These are phyloP conservation scores for Platypus cylindrus DNA, from an alignment of 2,888 invertebrate species.

Conservation along the genomic window DNA sequence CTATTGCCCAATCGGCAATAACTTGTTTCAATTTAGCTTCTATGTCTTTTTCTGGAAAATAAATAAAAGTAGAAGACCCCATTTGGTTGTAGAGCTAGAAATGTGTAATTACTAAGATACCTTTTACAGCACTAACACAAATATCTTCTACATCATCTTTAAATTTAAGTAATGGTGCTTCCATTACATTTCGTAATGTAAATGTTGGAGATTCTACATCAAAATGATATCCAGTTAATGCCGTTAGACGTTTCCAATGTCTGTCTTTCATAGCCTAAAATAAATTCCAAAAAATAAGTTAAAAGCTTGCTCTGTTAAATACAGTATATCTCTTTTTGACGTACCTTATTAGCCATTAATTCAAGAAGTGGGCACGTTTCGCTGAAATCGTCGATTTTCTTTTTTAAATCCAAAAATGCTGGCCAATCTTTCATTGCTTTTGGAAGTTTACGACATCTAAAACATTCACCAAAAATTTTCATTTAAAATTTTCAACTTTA, in stretches of 20 bases:
- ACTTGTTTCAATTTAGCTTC: conserved; percentile 76
- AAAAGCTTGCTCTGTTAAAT: not conserved
- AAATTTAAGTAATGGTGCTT: conserved; percentile 66
- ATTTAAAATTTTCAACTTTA: conserved; percentile 3
- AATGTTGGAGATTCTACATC: conserved; percentile 72
- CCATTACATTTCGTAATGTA: conserved; percentile 67
- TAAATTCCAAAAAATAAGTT: not conserved
- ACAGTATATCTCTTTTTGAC: not conserved
- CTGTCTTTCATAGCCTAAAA: conserved; percentile 44
- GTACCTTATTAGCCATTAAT: conserved; percentile 70
- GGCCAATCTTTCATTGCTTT: conserved; percentile 81
- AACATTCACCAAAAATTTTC: conserved; percentile 7
- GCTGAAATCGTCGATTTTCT: conserved; percentile 83
- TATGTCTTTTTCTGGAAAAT: conserved; percentile 67
- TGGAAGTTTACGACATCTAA: conserved; percentile 69
- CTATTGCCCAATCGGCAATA: conserved; percentile 64
- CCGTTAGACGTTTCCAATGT: conserved; percentile 41
- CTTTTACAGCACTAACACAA: conserved; percentile 75
- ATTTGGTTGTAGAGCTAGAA: not conserved
- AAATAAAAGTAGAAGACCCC: not conserved
- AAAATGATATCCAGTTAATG: conserved; percentile 50
- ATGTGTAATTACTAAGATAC: not conserved
- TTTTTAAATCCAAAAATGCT: conserved; percentile 71
- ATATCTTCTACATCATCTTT: conserved; percentile 89
- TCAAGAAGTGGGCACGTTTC: conserved; percentile 76